A percentile compares a stretch with the other conserved stretches of the same genome.
phyloP scores from a whole-genome alignment of 2,797 vertebrate species.

The Protonibea diacanthus region DNA sequence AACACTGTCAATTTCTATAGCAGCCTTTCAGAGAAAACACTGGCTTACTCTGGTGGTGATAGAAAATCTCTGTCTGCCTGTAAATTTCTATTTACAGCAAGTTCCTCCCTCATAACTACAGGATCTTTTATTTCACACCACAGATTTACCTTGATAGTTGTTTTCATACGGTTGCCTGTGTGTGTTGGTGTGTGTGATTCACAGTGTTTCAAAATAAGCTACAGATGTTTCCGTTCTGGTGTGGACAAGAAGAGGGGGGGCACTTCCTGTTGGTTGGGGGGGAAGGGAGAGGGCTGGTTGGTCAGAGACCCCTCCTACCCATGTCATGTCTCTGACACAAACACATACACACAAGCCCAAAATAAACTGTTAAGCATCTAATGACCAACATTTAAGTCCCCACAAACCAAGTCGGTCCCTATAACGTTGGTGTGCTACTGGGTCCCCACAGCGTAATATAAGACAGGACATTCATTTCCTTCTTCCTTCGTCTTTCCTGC shows the following conservation, averaged over 20 bases:
- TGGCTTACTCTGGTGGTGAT: background rate
- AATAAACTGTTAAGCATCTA: constrained; percentile 20
- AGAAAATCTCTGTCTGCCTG: background rate
- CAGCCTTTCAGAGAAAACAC: background rate
- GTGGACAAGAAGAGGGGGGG: constrained; percentile 74
- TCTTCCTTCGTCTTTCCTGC: background rate
- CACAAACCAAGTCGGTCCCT: background rate
- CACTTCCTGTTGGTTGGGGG: constrained; percentile 80
- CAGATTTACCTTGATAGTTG: constrained; percentile 29
- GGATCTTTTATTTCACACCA: constrained; percentile 10
- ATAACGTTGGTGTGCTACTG: background rate
- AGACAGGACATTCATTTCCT: background rate
- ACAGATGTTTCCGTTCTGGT: constrained; percentile 86
- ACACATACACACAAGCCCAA: constrained; percentile 17
- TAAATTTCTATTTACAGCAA: constrained; percentile 6
- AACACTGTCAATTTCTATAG: background rate
- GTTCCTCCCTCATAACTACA: constrained; percentile 4
- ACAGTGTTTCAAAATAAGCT: constrained; percentile 84
- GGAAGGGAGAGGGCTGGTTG: constrained; percentile 42
- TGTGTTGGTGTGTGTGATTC: constrained; percentile 49
- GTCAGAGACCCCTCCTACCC: constrained; percentile 55
- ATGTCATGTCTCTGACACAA: constrained; percentile 52
- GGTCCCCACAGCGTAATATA: background rate
- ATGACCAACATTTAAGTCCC: constrained; percentile 1
- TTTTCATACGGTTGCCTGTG: constrained; percentile 36